A percentile compares a stretch with the other conserved stretches of the same genome.
Evolutionary conservation across 2,113 vertebrate species (phyloP).

Genomic region (Mustela nigripes): DNA sequence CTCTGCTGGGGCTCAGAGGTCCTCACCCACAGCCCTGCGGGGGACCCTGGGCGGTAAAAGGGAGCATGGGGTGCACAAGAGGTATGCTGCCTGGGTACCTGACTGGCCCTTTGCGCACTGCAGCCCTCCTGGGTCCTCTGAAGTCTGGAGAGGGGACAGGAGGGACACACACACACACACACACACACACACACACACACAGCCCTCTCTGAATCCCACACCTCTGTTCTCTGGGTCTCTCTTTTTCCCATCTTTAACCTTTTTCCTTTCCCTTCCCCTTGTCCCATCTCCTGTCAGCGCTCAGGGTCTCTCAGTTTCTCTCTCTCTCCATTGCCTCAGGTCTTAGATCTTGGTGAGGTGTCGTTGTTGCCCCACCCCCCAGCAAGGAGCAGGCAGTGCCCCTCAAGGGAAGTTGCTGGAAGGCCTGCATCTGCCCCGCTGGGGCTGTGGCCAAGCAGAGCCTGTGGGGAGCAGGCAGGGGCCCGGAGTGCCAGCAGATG

Average conservation of each 20-base stretch:
- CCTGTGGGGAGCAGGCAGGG: constrained; percentile 54
- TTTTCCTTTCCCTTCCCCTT: not conserved
- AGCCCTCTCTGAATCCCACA: not conserved
- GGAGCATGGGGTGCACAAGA: not conserved
- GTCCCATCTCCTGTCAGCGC: not conserved
- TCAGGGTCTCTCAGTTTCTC: not conserved
- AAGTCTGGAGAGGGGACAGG: not conserved
- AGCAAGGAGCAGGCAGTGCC: not conserved
- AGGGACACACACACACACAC: not conserved
- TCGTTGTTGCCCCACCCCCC: not conserved
- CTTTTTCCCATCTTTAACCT: not conserved
- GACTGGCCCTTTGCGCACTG: not conserved
- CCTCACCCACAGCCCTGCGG: not conserved
- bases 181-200: not conserved
- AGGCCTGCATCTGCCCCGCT: not conserved
- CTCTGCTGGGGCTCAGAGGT: not conserved
- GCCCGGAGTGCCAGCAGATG: constrained; percentile 77
- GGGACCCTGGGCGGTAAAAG: not conserved
- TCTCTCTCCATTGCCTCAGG: not conserved
- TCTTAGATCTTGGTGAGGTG: not conserved
- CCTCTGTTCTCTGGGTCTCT: not conserved
- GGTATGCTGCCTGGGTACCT: too few species aligned
- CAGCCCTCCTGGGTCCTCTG: not conserved
- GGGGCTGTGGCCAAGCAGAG: constrained; percentile 51
- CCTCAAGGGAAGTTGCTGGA: not conserved